Evolutionary conservation across 2,113 vertebrate genomes (phyloP).

Genomic region (Rhynchomys soricoides): DNA sequence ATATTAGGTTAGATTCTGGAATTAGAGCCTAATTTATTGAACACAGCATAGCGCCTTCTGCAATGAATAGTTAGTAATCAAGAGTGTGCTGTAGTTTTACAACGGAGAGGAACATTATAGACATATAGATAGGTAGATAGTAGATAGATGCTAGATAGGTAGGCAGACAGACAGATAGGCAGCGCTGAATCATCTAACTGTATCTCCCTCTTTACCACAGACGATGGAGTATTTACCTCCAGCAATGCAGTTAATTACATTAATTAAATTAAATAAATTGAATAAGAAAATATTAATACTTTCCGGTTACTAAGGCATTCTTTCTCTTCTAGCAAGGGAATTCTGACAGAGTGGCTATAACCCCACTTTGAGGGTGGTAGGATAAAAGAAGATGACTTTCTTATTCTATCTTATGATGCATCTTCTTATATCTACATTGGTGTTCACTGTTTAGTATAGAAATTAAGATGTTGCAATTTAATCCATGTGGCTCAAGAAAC

Average conservation of each 20-base stretch:
- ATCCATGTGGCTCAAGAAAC: not conserved
- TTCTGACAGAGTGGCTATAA: not conserved
- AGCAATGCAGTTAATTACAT: not conserved
- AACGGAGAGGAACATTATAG: not conserved
- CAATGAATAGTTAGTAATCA: conserved; percentile 71
- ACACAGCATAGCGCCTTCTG: conserved; percentile 53
- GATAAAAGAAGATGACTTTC: not conserved
- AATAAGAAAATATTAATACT: not conserved
- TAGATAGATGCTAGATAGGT: not conserved
- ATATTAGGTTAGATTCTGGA: conserved; percentile 67
- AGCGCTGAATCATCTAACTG: not conserved
- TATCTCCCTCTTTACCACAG: not conserved
- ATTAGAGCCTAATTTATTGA: conserved; percentile 78
- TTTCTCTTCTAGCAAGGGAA: not conserved
- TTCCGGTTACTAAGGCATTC: not conserved
- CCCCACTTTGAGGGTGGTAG: not conserved
- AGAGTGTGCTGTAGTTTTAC: conserved; percentile 54
- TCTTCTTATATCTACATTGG: not conserved
- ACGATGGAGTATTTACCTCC: not conserved
- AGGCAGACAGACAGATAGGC: not conserved
- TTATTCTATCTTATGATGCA: not conserved
- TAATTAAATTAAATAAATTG: no score
- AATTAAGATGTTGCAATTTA: not conserved
- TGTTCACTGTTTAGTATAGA: not conserved
- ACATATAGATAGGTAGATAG: no score